Conservation (phyloP, 2,888 invertebrate genomes). For the Diaperis boleti region DNA sequence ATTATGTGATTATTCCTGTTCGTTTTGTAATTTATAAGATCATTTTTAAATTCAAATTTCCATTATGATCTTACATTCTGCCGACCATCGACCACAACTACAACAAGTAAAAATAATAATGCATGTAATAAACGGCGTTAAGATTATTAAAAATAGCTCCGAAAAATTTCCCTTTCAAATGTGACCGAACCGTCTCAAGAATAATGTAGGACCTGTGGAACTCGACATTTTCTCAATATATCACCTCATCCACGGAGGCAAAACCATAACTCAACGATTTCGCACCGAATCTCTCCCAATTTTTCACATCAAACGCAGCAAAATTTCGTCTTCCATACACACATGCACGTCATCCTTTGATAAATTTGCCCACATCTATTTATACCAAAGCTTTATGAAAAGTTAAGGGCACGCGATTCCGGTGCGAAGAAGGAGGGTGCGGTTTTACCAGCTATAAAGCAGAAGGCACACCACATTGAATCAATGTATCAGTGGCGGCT, state of each 20-base stretch:
- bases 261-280: conserved; percentile 11
- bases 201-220: neutral
- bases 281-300: conserved; percentile 13
- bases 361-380: conserved; percentile 30
- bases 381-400: conserved; percentile 6
- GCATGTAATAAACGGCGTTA: too few relatives aligned
- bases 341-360: conserved; percentile 17
- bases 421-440: conserved; percentile 6
- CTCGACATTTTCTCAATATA: conserved; percentile 3
- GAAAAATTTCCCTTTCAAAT: conserved; percentile 16
- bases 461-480: neutral
- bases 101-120: too few relatives aligned
- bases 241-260: conserved; percentile 1
- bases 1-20: neutral
- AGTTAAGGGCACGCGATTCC: conserved; percentile 17
- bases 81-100: too few relatives aligned
- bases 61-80: conserved; percentile 2
- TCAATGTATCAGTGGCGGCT: too few relatives aligned
- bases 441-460: neutral
- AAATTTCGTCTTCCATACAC: conserved; percentile 5
- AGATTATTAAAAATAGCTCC: too few relatives aligned
- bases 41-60: neutral
- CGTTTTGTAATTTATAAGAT: conserved; percentile 5
- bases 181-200: neutral
- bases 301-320: conserved; percentile 16